Evolutionary conservation across 2,888 invertebrate genomes (phyloP).

Genomic region (Athalia rosae): DNA sequence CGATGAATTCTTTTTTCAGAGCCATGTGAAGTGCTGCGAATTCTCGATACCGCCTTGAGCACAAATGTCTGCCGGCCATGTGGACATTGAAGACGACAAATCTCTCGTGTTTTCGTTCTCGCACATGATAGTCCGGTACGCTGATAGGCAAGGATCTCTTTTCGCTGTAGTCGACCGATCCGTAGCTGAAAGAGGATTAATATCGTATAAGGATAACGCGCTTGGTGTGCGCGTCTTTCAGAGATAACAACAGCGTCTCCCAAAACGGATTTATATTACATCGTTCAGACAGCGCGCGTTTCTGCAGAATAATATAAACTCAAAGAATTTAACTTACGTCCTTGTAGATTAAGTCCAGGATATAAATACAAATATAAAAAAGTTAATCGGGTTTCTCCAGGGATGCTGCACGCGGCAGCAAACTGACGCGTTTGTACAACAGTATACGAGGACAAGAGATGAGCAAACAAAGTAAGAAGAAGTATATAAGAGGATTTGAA

Average conservation of each 20-base stretch:
- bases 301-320: conserved; percentile 5
- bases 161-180: conserved; percentile 93
- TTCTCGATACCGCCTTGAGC: conserved; percentile 96
- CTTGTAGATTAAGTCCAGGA: conserved; percentile 35
- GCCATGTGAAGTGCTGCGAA: conserved; percentile 92
- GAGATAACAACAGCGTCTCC: conserved; percentile 15
- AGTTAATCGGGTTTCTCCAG: conserved; percentile 16
- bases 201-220: background rate
- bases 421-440: too few species aligned
- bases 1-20: conserved; percentile 94
- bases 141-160: conserved; percentile 92
- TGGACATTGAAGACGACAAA: conserved; percentile 98
- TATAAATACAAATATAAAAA: conserved; percentile 23
- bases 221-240: background rate
- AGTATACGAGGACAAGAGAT: too few species aligned
- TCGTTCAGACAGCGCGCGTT: conserved; percentile 5
- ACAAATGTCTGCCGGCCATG: conserved; percentile 98
- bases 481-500: too few species aligned
- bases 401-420: too few species aligned
- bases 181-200: conserved; percentile 76
- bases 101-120: conserved; percentile 90
- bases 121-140: conserved; percentile 96
- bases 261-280: conserved; percentile 27
- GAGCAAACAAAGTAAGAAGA: too few species aligned
- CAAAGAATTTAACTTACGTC: conserved; percentile 24